Base-by-base conservation (phyloP, 2,113 vertebrate species). In the Bufo bufo region DNA sequence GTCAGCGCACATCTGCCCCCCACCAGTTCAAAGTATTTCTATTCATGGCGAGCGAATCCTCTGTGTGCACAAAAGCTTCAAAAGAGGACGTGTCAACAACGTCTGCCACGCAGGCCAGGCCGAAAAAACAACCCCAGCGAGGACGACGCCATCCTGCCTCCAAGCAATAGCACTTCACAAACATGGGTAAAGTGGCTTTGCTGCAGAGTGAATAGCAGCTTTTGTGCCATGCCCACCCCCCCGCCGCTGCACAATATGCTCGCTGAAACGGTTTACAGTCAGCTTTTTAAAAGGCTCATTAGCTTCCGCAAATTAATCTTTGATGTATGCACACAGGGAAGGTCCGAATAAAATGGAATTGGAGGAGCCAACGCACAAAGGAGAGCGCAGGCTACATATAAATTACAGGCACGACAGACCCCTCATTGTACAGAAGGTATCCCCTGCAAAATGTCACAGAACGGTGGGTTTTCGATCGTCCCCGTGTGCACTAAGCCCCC, bases 251-350 rank as follows among this genome's bases (percentile, higher is more conserved):
- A 61, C 72, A 74, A 63, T 85, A 50, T 45, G 56, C 56, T 85
- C 45, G 43, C 33, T 61, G 43, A 77, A 85, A 77, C n/a, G n/a
- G 17, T 61, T 85, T 85, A 77, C 69, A 85, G 84, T 45, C 54
- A 59, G 84, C 84, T 45, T 61, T 77, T 61, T 85, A 63, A 84
- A 77, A 75, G 71, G 49, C 71, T 85, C 72, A 77, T 85, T 85
- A 85, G 54, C 20, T 19, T 77, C 45, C 71, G 75, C 84, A 85
- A 85, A 85, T 85, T 85, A 85, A 63, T 85, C 84, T 85, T 85
- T 85, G 84, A 85, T 85, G 71, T 85, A n/a, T 85, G 23, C n/a
- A 77, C 72, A 61, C 56, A 63, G 54, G 82, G 56, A 85, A 85
- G 66, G 84, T 16, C 71, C 14, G 54, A 54, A 58, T 43, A 49